Evolutionary conservation across 2,797 vertebrate genomes (phyloP).

Genomic region (Acrocephalus scirpaceus): DNA sequence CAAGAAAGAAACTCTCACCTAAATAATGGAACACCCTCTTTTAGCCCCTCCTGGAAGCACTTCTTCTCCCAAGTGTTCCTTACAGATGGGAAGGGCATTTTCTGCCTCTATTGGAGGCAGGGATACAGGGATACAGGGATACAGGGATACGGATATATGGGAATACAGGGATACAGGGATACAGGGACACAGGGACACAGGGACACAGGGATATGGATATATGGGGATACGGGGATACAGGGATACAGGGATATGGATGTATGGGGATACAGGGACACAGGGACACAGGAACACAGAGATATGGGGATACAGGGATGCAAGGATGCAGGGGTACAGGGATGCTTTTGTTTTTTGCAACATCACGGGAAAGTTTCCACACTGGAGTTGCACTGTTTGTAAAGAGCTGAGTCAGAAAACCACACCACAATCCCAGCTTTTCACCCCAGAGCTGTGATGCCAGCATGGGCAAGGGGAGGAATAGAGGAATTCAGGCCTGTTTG

Average conservation of each 20-base stretch:
- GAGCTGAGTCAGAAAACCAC: background rate
- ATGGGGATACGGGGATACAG: too few relatives aligned
- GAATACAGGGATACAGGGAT: too few relatives aligned
- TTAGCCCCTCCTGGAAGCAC: background rate
- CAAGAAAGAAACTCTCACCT: background rate
- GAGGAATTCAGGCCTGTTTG: background rate
- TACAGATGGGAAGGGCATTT: background rate
- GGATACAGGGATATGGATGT: background rate
- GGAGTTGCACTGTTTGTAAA: background rate
- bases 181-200: too few relatives aligned
- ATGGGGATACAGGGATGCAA: too few relatives aligned
- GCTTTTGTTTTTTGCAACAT: background rate
- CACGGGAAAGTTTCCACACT: background rate
- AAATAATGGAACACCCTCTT: background rate
- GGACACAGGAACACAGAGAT: background rate
- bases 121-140: too few relatives aligned
- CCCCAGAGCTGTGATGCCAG: accelerated
- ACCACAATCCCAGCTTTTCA: background rate
- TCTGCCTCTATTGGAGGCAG: background rate
- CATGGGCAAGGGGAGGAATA: background rate
- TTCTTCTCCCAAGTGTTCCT: background rate
- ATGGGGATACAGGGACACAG: too few relatives aligned
- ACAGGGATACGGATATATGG: too few relatives aligned
- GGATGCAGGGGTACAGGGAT: too few relatives aligned
- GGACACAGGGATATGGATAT: background rate